A percentile compares a stretch with the other conserved stretches of the same genome.
Evolutionary conservation across 2,888 invertebrate genomes (phyloP).

Genomic region (Thysanoteuthis rhombus): DNA sequence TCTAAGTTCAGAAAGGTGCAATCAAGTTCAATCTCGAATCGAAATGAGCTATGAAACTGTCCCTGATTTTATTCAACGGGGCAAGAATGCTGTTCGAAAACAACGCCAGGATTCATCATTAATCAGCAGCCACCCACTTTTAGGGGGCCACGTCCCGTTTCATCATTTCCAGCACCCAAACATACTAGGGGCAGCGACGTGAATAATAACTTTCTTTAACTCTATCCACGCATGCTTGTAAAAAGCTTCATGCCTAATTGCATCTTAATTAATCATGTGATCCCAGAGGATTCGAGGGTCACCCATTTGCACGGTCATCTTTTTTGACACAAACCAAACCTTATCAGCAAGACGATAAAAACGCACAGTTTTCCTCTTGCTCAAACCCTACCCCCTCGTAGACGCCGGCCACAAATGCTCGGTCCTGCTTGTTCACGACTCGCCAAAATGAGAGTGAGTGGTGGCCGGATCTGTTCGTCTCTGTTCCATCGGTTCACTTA

Average conservation of each 20-base stretch:
- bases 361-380: not conserved
- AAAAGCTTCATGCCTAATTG: not conserved
- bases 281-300: not conserved
- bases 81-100: not conserved
- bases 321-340: not conserved
- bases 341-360: not conserved
- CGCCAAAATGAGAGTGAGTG: not conserved
- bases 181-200: not conserved
- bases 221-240: not conserved
- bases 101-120: not conserved
- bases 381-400: not conserved
- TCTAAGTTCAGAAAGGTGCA: not conserved
- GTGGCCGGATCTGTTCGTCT: not conserved
- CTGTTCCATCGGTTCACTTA: not conserved
- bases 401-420: not conserved
- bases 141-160: not conserved
- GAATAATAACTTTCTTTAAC: not conserved
- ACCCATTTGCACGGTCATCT: not conserved
- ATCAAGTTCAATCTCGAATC: too few species aligned
- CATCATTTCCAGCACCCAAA: not conserved
- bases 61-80: not conserved
- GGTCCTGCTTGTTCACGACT: not conserved
- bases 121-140: not conserved
- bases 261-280: not conserved
- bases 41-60: not conserved